A percentile compares a stretch with the other conserved stretches of the same genome.
Conservation (phyloP, 2,113 vertebrate genomes). For the Myanophis thanlyinensis region DNA sequence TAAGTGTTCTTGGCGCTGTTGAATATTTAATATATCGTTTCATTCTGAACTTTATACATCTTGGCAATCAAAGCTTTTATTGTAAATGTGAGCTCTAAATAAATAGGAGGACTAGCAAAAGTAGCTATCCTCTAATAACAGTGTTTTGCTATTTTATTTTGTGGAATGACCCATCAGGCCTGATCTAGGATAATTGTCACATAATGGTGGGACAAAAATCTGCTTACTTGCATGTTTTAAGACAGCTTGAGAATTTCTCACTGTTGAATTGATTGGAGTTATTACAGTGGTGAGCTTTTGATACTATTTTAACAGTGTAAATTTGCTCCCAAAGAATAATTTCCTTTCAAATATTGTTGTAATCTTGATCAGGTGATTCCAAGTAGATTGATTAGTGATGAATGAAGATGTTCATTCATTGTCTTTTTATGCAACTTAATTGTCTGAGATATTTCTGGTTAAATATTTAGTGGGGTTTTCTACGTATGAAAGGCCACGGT, state of each 20-base stretch:
- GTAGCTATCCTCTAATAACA: conserved; percentile 8
- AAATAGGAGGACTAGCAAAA: conserved; percentile 13
- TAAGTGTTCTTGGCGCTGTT: conserved; percentile 25
- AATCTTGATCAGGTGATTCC: background rate
- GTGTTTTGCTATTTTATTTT: background rate
- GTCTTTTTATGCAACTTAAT: background rate
- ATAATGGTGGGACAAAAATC: background rate
- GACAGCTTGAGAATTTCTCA: background rate
- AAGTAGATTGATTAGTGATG: background rate
- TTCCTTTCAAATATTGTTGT: background rate
- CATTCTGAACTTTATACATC: conserved; percentile 8
- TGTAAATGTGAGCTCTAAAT: conserved; percentile 38
- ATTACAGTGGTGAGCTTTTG: background rate
- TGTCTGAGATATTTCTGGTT: background rate
- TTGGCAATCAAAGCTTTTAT: conserved; percentile 29
- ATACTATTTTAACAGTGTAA: background rate
- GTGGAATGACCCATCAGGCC: background rate
- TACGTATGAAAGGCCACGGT: background rate
- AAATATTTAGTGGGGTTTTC: background rate
- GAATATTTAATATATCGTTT: conserved; percentile 15
- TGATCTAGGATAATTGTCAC: background rate
- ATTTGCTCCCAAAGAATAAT: background rate
- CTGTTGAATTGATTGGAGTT: background rate
- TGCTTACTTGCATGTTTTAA: background rate
- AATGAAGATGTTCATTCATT: background rate